Conservation (phyloP, 2,888 invertebrate species). For the Xestia rhomboidea region DNA sequence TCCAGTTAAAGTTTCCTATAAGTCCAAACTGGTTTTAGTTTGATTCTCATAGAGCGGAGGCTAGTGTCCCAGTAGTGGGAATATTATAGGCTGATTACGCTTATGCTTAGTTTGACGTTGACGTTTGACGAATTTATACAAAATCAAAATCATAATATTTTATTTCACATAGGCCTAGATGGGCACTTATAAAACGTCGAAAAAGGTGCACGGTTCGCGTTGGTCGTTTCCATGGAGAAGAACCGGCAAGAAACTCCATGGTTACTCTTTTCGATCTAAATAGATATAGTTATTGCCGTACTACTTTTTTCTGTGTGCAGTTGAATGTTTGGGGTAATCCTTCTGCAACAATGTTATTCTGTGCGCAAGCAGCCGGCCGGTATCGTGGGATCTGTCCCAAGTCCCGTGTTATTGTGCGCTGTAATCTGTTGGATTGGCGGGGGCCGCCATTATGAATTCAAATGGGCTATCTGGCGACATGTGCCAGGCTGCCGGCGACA, state of each 20-base stretch:
- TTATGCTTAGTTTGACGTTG: background rate
- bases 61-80: too few species aligned
- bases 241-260: too few species aligned
- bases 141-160: too few species aligned
- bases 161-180: too few species aligned
- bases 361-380: conserved; percentile 2
- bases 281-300: background rate
- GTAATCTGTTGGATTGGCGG: conserved; percentile 60
- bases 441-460: conserved; percentile 66
- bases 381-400: conserved; percentile 43
- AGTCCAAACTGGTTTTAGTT: background rate
- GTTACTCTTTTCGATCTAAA: too few species aligned
- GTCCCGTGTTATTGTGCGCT: conserved; percentile 53
- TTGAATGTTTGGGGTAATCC: background rate
- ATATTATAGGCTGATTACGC: too few species aligned
- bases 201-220: too few species aligned
- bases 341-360: conserved; percentile 9
- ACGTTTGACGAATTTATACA: background rate
- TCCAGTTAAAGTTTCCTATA: background rate
- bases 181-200: too few species aligned
- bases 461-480: conserved; percentile 64
- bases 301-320: background rate
- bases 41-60: background rate
- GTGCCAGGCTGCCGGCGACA: conserved; percentile 56
- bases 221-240: too few species aligned